phyloP scores from a whole-genome alignment of 2,113 vertebrate genomes.

The Osmerus eperlanus region DNA sequence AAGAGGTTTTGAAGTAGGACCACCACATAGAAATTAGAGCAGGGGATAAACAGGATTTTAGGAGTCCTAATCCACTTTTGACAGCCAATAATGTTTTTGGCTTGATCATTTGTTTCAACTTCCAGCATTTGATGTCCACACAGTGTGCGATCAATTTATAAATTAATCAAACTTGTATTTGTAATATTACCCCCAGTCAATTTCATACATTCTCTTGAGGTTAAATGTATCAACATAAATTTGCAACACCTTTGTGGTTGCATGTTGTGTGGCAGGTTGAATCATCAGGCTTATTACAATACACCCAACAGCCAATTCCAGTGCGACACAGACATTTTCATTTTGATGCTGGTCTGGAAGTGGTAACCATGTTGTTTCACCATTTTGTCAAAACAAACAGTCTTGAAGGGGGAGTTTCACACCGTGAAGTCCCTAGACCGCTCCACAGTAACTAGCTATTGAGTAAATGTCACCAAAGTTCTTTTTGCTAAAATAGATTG shows the following conservation, averaged over 20 bases:
- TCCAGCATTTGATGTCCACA: constrained; percentile 41
- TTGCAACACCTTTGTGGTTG: background rate
- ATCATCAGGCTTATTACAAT: constrained; percentile 14
- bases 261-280: background rate
- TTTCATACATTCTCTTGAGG: background rate
- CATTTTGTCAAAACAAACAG: background rate
- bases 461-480: constrained; percentile 22
- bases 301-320: constrained; percentile 15
- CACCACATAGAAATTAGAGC: constrained; percentile 32
- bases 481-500: too few relatives aligned
- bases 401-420: background rate
- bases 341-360: background rate
- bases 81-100: constrained; percentile 36
- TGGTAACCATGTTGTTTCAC: background rate
- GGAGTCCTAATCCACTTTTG: constrained; percentile 42
- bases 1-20: constrained; percentile 22
- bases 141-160: constrained; percentile 6
- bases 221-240: too few relatives aligned
- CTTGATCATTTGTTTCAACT: constrained; percentile 31
- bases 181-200: background rate
- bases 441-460: background rate
- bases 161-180: too few relatives aligned
- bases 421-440: background rate
- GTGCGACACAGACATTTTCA: background rate
- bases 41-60: constrained; percentile 38